Evolutionary conservation across 2,888 invertebrate genomes (phyloP), one percentile per base, ranked within the genome.

Genomic region (Megalurothrips usitatus): DNA sequence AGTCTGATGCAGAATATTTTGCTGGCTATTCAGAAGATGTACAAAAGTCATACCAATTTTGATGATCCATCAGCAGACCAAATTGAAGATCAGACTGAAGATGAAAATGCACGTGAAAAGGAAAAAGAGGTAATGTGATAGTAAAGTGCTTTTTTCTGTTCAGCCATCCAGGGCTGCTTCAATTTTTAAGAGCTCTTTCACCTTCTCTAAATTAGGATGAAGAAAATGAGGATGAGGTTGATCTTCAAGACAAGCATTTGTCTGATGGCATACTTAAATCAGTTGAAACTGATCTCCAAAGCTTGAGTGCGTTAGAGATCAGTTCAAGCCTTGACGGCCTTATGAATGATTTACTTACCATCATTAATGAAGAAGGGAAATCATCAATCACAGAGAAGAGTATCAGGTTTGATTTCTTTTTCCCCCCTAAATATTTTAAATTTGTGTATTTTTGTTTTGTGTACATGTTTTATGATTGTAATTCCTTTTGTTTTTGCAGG

Each of bases 231-330:
- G 81, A 84, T 87, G 26, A 85, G 86, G 12, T 85, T 87, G 80
- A 89, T 75, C 85, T 91, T 17, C 88, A 90, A 86, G 91, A 92
- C 28, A 90, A 91, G 84, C 92, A 93, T 87, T 88, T 96, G 79
- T 94, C 92, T 84, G 89, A 90, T 81, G 89, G 90, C 84, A 87
- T 96, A 78, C 88, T 92, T 49, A 90, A 91, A 3, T 91, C 91
- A 84, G 86, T 96, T 12, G 87, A 88, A 0, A 86, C 86, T 26
- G 94, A 95, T 86, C 87, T 93, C 43, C 88, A 89, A 79, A 85
- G 88, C 81, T 86, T 96, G 28, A 90, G 91, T 83, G 85, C 94
- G 83, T 84, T 86, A 26, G 85, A 87, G 81, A 85, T 91, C 79
- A 82, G 81, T 12, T 12, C 14, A 84, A 86, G 68, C 26, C 26